Evolutionary conservation across 2,797 vertebrate species (phyloP), one percentile per base, ranked within the genome.

Genomic region (Coregonus sp.): DNA sequence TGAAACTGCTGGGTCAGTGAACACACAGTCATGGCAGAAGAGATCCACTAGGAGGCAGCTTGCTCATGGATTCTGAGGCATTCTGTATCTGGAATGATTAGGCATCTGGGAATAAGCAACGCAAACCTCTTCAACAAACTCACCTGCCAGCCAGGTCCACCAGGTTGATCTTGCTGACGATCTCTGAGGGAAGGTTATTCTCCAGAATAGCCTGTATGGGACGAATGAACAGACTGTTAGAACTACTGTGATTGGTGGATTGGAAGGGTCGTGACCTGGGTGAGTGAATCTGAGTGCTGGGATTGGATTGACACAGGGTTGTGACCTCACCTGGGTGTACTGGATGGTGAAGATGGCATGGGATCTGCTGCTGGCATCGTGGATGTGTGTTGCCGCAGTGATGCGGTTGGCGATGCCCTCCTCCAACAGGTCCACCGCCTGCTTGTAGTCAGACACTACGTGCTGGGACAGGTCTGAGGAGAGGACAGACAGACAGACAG

Each of bases 111-210:
- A 67, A 67, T 1, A 67, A 7, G 33, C 20, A 68, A 6, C 5
- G 3, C 1, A 14, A 37, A 68, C 0, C 31, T 63, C 9, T 11
- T 63, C 25, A 9, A 61, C 4, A 14, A 61, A 79, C 93, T 96
- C 92, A 99, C 98, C 98, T 99, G 82, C 98, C 98, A 88, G 98
- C 98, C 90, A 99, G 91, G 90, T 99, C 98, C 87, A 99, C 98
- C 87, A 99, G 90, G 86, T 99, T 98, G 87, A 99, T 98, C 94
- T 96, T 99, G 92, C 98, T 99, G 85, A 95, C 91, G 56, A 95
- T 97, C 94, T 99, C 98, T 84, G 97, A 97, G 4, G 96, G 96
- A 29, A 97, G 92, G 84, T 94, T 97, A 81, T 97, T 96, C 87
- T 98, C 96, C 74, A 99, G 81, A 79, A 93, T 92, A 4, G 96